phyloP scores from a whole-genome alignment of 2,888 invertebrate genomes.

The Lepidochitona cinerea region DNA sequence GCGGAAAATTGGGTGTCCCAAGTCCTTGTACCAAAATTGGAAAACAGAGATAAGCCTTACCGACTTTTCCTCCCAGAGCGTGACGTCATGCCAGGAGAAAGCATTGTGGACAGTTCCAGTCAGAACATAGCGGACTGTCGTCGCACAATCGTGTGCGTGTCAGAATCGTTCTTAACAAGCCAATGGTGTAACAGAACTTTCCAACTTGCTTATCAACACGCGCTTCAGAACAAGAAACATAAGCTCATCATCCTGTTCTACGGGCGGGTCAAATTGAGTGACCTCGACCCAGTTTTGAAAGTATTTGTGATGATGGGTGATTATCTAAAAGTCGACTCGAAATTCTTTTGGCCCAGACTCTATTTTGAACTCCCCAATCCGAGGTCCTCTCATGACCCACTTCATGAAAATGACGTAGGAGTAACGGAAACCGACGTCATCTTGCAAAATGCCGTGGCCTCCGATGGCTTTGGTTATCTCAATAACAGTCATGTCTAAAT shows the following conservation, averaged over 20 bases:
- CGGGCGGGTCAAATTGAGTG: neutral
- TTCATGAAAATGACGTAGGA: neutral
- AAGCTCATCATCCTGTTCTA: neutral
- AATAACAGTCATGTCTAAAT: neutral
- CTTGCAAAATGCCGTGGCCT: neutral
- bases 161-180: neutral
- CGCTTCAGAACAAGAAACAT: neutral
- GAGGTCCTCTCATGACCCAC: neutral
- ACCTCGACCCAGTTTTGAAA: neutral
- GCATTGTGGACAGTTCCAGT: neutral
- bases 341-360: neutral
- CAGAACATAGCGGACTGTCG: neutral
- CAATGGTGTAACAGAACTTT: slow-evolving; percentile 1
- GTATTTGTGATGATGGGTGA: slow-evolving; percentile 7
- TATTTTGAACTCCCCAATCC: neutral
- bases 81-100: neutral
- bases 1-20: neutral
- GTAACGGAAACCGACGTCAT: neutral
- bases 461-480: neutral
- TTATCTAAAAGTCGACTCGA: neutral
- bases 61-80: neutral
- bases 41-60: neutral
- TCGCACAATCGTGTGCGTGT: neutral
- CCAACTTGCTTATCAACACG: neutral
- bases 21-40: neutral